Conservation (phyloP, 2,113 vertebrate genomes). For the Tichodroma muraria region DNA sequence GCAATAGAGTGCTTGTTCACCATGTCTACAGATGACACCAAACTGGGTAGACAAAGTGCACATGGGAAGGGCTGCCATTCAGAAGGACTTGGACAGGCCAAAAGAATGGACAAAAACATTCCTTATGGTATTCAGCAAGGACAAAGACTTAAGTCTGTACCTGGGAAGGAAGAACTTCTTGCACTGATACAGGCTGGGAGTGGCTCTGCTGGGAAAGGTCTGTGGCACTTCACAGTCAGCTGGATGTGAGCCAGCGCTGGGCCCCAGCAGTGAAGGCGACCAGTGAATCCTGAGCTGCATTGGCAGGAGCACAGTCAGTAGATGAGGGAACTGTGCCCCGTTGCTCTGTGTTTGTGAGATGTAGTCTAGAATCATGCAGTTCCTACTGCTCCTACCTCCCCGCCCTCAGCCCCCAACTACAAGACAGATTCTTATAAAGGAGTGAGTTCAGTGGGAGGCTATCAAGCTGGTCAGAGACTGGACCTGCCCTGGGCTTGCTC, state of each 20-base stretch:
- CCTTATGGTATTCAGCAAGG: background rate
- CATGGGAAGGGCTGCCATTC: background rate
- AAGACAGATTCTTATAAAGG: background rate
- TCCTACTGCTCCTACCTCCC: background rate
- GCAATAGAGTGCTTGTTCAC: background rate
- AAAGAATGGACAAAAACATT: background rate
- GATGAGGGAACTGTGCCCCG: background rate
- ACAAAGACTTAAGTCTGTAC: background rate
- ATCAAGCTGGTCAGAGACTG: background rate
- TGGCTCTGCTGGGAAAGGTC: background rate
- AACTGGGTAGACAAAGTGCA: background rate
- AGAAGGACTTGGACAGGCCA: background rate
- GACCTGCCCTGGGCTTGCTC: background rate
- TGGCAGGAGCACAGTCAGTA: background rate
- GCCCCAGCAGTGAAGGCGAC: background rate
- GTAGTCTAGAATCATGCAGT: background rate
- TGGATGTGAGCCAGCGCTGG: background rate
- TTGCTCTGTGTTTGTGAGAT: background rate
- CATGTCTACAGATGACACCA: background rate
- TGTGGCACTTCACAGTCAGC: background rate
- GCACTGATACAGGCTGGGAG: background rate
- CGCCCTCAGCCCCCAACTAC: accelerated
- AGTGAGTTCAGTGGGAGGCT: background rate
- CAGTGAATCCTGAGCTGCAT: background rate
- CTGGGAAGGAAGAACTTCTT: background rate